A percentile compares a stretch with the other conserved stretches of the same genome.
phyloP scores from a whole-genome alignment of 2,888 invertebrate species.

The Anaspis maculata region DNA sequence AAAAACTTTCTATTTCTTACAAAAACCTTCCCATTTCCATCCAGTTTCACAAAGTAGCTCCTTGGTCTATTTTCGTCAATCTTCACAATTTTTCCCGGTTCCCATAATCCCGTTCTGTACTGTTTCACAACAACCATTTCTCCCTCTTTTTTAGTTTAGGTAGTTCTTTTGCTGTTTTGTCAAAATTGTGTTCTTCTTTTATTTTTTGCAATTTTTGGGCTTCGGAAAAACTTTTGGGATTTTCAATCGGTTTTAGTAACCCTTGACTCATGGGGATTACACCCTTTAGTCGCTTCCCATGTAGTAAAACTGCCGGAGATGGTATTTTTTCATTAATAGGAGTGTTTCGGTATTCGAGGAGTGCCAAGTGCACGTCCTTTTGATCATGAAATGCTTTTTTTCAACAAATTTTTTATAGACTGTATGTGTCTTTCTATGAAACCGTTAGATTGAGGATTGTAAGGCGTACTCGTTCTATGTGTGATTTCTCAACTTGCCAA shows the following conservation, averaged over 20 bases:
- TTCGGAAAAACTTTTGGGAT: too few relatives aligned
- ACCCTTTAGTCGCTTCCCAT: background rate
- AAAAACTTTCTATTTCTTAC: background rate
- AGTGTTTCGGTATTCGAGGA: constrained; percentile 17
- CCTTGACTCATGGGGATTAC: background rate
- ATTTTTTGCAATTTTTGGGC: background rate
- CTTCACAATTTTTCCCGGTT: background rate
- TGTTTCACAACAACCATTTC: background rate
- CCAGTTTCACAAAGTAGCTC: background rate
- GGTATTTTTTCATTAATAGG: constrained; percentile 1
- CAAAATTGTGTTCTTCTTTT: background rate
- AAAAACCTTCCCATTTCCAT: background rate
- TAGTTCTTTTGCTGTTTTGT: background rate
- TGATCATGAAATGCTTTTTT: constrained; percentile 10
- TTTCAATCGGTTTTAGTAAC: background rate
- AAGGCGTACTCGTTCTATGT: background rate
- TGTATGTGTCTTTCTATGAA: constrained; percentile 5
- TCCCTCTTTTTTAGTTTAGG: background rate
- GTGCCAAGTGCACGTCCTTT: constrained; percentile 14
- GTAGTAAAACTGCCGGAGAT: background rate
- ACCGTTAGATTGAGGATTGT: constrained; percentile 3
- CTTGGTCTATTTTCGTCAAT: constrained; percentile 1
- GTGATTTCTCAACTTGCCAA: constrained; percentile 2
- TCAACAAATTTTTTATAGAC: constrained; percentile 2
- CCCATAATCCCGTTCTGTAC: background rate